A percentile compares a stretch with the other conserved stretches of the same genome.
These are phyloP conservation scores for Gandaritis pyraliata DNA, from an alignment of 2,888 invertebrate species.

Conservation along the genomic window DNA sequence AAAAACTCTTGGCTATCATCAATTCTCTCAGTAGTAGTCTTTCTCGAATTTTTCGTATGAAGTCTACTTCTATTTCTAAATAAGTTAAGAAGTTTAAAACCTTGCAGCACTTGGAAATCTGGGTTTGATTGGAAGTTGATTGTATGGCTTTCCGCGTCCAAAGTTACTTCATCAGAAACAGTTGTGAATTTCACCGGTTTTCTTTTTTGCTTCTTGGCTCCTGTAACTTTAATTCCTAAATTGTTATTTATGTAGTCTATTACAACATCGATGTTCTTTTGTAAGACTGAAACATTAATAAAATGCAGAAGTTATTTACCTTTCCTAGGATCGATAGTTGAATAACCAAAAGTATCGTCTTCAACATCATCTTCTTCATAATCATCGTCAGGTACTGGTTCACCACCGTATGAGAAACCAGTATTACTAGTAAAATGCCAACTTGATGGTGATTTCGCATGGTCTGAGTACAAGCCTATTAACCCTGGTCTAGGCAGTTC, in stretches of 20 bases:
- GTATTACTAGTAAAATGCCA: slow-evolving; percentile 51
- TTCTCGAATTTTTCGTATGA: slow-evolving; percentile 48
- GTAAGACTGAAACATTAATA: neutral
- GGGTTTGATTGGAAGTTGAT: slow-evolving; percentile 71
- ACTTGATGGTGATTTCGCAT: slow-evolving; percentile 50
- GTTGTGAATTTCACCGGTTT: slow-evolving; percentile 56
- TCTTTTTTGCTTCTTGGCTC: slow-evolving; percentile 34
- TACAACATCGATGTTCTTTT: too few species aligned
- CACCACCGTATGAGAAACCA: slow-evolving; percentile 49
- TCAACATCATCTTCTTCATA: slow-evolving; percentile 57
- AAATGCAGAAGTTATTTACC: neutral
- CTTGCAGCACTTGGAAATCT: slow-evolving; percentile 71
- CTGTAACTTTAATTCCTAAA: slow-evolving; percentile 26
- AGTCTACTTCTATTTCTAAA: slow-evolving; percentile 57
- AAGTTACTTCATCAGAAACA: slow-evolving; percentile 48
- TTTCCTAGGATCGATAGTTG: slow-evolving; percentile 68
- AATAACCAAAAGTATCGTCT: slow-evolving; percentile 61
- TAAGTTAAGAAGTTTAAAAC: slow-evolving; percentile 73
- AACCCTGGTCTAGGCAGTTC: slow-evolving; percentile 74
- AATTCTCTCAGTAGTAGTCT: slow-evolving; percentile 54
- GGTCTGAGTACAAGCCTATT: slow-evolving; percentile 71
- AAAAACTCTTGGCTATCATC: slow-evolving; percentile 50
- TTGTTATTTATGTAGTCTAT: too few species aligned
- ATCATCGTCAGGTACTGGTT: slow-evolving; percentile 33
- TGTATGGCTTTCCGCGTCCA: slow-evolving; percentile 60